Evolutionary conservation across 2,797 vertebrate species (phyloP).

Genomic region (Tarsius wallacei): DNA sequence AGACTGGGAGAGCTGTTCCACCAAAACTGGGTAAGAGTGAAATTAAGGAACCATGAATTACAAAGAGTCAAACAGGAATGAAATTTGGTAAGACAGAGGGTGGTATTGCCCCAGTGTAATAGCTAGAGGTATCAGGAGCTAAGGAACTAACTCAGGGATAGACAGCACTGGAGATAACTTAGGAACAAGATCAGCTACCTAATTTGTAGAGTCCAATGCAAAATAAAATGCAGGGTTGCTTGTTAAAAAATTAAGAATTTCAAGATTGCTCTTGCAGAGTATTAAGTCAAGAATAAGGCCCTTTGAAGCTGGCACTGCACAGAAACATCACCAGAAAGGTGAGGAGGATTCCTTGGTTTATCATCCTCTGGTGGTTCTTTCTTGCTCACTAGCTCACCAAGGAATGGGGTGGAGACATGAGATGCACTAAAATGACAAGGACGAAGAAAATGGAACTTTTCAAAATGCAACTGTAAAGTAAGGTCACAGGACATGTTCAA

Average conservation of each 20-base stretch:
- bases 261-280: background rate
- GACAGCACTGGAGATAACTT: background rate
- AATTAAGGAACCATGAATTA: background rate
- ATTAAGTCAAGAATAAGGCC: background rate
- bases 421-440: background rate
- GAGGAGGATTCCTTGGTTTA: background rate
- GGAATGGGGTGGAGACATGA: background rate
- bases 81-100: background rate
- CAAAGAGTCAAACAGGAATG: background rate
- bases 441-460: background rate
- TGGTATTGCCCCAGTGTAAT: background rate
- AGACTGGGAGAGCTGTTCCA: background rate
- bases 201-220: background rate
- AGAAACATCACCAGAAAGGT: background rate
- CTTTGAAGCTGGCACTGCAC: background rate
- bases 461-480: background rate
- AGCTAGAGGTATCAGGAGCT: background rate
- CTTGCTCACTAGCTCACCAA: background rate
- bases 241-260: constrained; percentile 29
- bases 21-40: background rate
- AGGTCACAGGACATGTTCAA: background rate
- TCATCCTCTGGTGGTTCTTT: background rate
- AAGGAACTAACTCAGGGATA: background rate
- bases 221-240: background rate
- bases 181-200: background rate